Percentiles rank a stretch among this genome's conserved stretches.
Conservation (phyloP, 2,888 invertebrate genomes). For the Apotomis betuletana region DNA sequence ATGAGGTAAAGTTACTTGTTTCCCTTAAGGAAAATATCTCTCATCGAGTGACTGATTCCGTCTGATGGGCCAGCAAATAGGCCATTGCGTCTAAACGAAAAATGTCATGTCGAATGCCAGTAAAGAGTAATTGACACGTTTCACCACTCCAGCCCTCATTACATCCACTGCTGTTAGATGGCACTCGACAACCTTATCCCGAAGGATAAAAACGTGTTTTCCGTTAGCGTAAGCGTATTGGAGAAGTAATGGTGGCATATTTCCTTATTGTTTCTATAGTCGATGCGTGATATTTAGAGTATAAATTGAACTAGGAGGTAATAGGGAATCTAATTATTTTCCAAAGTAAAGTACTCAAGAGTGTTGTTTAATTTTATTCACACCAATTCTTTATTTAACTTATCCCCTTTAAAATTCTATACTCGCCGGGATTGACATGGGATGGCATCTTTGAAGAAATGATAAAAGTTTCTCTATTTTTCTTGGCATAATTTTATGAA, state of each 20-base stretch:
- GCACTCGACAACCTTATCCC: conserved; percentile 8
- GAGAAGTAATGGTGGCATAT: neutral
- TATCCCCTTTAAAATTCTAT: no score
- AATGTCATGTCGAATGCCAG: conserved; percentile 20
- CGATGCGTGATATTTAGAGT: no score
- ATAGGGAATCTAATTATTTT: no score
- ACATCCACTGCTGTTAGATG: conserved; percentile 16
- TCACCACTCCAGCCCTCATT: conserved; percentile 5
- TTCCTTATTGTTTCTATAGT: no score
- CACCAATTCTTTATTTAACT: no score
- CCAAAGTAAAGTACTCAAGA: no score
- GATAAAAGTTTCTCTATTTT: no score
- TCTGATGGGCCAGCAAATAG: neutral
- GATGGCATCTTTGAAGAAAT: no score
- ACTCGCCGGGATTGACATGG: no score
- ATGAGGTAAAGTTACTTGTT: neutral
- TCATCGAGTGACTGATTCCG: neutral
- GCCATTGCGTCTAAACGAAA: conserved; percentile 16
- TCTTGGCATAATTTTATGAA: no score
- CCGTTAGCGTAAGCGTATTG: neutral
- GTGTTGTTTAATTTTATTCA: no score
- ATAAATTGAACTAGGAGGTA: no score
- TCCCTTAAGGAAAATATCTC: neutral
- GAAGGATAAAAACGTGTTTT: conserved; percentile 1
- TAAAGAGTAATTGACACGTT: conserved; percentile 32